Base-by-base conservation (phyloP, 1,140 invertebrate species). In the Reticulitermes speratus region DNA sequence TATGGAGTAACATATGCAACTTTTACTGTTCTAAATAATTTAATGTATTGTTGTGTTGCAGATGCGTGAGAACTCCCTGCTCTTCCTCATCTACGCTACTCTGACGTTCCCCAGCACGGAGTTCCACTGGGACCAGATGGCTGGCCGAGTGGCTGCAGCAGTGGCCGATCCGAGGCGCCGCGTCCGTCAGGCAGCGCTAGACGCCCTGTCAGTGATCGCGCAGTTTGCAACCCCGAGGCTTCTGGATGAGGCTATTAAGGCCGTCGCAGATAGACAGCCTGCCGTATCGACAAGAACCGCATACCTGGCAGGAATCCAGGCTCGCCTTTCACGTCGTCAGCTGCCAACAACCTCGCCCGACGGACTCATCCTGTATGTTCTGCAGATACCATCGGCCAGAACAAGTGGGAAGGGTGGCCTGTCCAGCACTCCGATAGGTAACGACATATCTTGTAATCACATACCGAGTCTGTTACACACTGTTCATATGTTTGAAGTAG, bases 101-200 rank as follows among this genome's bases (percentile, higher is more conserved):
- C 93, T 96, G 87, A 95, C 95, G 38, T 97, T 96, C 91, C 96
- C 96, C 7, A 95, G 95, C 89, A 95, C 95, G 81, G 96, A 96
- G 86, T 96, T 97, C 90, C 95, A 96, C 90, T 92, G 96, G 44
- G 90, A 91, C 23, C 91, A 91, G 16, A 91, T 96, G 21, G 94
- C 94, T 52, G 89, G 91, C 86, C 87, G 89, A 83, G 90, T 94
- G 81, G 38, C 86, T 38, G 85, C 85, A 38, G 88, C 94, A 85
- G 91, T 96, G 30, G 92, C 92, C 38, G 96, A 97, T 91, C 91
- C 92, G 5, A 95, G 96, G 88, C 91, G 96, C 86, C 92, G 95
- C 88, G 96, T 97, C 1, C 92, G 96, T 21, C 96, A 96, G 88
- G 95, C 96, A 8, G 93, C 96, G 0, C 91, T 97, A n/a, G 97